These are phyloP conservation scores for Conus canariensis DNA, from an alignment of 2,888 invertebrate genomes.

Conservation along the genomic window DNA sequence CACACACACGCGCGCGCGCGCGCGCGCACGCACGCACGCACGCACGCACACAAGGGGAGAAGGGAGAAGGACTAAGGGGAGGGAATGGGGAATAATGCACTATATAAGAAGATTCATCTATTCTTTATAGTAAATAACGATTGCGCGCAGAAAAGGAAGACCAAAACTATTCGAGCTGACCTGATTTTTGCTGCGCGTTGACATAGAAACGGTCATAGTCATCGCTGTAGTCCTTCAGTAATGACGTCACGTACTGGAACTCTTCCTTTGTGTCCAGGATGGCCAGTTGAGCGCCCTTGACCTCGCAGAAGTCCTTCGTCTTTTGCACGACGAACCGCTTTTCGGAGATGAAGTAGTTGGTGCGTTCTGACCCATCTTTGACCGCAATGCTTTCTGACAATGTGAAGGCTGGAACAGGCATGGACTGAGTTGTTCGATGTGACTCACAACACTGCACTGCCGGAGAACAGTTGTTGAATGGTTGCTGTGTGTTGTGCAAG, in stretches of 20 bases:
- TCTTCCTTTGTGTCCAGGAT: not conserved
- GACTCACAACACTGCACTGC: too few relatives aligned
- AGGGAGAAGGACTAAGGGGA: too few relatives aligned
- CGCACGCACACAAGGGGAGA: too few relatives aligned
- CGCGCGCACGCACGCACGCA: too few relatives aligned
- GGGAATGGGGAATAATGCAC: too few relatives aligned
- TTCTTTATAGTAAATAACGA: too few relatives aligned
- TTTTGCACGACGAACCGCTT: not conserved
- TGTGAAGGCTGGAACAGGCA: not conserved
- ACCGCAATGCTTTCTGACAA: not conserved
- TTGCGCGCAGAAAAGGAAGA: not conserved
- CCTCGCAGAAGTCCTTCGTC: not conserved
- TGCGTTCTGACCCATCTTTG: not conserved
- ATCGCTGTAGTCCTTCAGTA: not conserved
- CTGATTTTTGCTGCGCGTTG: conserved; percentile 2
- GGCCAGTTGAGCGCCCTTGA: not conserved
- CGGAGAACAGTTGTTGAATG: too few relatives aligned
- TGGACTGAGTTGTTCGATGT: too few relatives aligned
- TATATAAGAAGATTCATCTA: too few relatives aligned
- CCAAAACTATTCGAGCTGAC: not conserved
- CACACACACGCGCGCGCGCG: too few relatives aligned
- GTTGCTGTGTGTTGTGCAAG: too few relatives aligned
- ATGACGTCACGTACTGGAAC: not conserved
- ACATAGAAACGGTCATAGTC: not conserved
- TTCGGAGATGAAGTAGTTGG: not conserved